Base-by-base conservation (phyloP, 2,888 invertebrate genomes). In the Eilema griseolum region DNA sequence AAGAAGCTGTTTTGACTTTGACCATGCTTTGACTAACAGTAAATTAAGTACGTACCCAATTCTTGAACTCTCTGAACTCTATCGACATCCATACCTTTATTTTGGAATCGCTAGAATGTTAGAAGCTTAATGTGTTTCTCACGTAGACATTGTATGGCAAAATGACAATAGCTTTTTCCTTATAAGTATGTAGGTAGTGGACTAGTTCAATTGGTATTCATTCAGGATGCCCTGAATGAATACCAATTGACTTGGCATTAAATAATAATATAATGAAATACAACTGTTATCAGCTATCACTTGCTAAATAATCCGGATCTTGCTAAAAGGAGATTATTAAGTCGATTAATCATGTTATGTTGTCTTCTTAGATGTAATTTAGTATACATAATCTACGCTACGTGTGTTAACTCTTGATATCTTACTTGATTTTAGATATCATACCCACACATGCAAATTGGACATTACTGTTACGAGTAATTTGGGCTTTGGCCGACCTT, bases 301-400 rank as follows among this genome's bases (percentile, higher is more conserved):
- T 67, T 67, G 26, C 26, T 23, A 33, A 52, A 65, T 71, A 60
- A 67, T 67, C 60, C 62, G 56, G 33, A 63, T 52, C 33, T 46
- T 64, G 23, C 59, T 63, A 59, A 70, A 23, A 66, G 31, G 14
- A 70, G 66, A 66, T 70, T 70, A 62, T 28, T 56, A 24, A 66
- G 31, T 23, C 24, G 10, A 52, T 66, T 52, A 66, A 61, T 33
- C 70, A 57, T 60, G 3, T 62, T 26, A 37, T 60, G 41, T 59
- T 60, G 46, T 31, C 56, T n/a, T 31, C 28, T 56, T 65, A 26
- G 59, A 59, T 59, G 26, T 59, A 26, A 59, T 28, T 57, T 23
- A 57, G 11, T 57, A 8, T 59, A 28, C 5, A 26, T 59, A 59
- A 59, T 59, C 26, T 59, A 59, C 59, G 16, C 59, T 59, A 16